Percentiles rank a stretch among this genome's conserved stretches.
Conservation (phyloP, 2,797 vertebrate species). For the Alectoris magna region DNA sequence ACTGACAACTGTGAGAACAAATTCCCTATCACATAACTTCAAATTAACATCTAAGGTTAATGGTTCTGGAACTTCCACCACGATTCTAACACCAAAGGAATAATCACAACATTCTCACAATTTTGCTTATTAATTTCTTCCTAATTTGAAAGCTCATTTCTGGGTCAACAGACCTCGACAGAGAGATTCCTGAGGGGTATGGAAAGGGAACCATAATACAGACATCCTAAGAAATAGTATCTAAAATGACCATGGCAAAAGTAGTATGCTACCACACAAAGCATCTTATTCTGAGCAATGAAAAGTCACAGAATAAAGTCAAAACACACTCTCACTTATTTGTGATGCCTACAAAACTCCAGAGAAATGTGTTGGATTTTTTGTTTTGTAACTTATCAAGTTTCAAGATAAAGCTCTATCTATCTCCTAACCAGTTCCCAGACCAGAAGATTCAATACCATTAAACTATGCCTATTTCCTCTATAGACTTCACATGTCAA, state of each 20-base stretch:
- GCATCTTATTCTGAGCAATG: not conserved
- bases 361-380: not conserved
- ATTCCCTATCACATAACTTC: not conserved
- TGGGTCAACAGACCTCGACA: not conserved
- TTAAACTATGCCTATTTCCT: constrained; percentile 1
- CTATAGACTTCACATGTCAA: constrained; percentile 43
- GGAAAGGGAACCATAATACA: not conserved
- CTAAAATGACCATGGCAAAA: not conserved
- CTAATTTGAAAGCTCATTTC: constrained; percentile 10
- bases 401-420: not conserved
- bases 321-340: not conserved
- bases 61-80: not conserved
- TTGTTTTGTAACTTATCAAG: not conserved
- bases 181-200: not conserved
- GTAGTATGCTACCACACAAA: not conserved
- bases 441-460: not conserved
- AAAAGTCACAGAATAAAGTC: not conserved
- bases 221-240: not conserved
- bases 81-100: not conserved
- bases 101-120: not conserved
- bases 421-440: constrained; percentile 19
- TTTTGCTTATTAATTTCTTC: not conserved
- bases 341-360: not conserved
- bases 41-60: not conserved
- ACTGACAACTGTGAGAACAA: not conserved